phyloP scores from a whole-genome alignment of 2,113 vertebrate species.

The Pachycephala philippinensis region DNA sequence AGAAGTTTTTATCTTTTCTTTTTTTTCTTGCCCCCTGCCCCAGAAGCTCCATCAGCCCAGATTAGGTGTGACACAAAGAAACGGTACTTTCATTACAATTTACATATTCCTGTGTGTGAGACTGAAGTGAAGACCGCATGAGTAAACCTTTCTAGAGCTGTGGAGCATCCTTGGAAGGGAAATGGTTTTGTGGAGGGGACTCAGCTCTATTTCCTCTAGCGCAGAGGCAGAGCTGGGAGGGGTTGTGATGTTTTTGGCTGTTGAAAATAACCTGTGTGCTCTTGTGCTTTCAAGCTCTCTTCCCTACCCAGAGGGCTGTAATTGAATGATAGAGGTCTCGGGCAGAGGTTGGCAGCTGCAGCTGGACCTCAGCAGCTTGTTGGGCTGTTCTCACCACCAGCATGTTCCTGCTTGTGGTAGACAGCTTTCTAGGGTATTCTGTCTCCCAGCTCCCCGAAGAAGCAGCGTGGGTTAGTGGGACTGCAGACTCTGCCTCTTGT shows the following conservation, averaged over 20 bases:
- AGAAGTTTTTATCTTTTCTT: background rate
- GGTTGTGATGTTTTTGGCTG: background rate
- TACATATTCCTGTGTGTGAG: background rate
- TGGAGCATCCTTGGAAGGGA: background rate
- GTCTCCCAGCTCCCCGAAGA: background rate
- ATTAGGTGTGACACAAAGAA: background rate
- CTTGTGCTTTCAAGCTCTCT: background rate
- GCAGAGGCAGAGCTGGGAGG: background rate
- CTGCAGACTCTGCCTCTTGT: background rate
- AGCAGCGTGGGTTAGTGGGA: fast-evolving
- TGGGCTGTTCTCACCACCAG: background rate
- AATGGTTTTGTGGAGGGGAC: background rate
- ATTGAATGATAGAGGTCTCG: background rate
- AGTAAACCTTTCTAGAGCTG: background rate
- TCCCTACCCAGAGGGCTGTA: background rate
- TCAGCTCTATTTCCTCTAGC: background rate
- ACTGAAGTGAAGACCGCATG: background rate
- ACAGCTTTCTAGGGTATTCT: background rate
- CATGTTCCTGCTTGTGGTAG: background rate
- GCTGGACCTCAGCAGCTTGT: background rate
- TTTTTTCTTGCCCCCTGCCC: background rate
- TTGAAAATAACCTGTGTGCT: background rate
- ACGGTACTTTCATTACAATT: background rate
- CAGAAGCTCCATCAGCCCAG: background rate
- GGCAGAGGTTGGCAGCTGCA: background rate